Conservation (phyloP, 2,113 vertebrate genomes). For the Campylomormyrus tamandua region DNA sequence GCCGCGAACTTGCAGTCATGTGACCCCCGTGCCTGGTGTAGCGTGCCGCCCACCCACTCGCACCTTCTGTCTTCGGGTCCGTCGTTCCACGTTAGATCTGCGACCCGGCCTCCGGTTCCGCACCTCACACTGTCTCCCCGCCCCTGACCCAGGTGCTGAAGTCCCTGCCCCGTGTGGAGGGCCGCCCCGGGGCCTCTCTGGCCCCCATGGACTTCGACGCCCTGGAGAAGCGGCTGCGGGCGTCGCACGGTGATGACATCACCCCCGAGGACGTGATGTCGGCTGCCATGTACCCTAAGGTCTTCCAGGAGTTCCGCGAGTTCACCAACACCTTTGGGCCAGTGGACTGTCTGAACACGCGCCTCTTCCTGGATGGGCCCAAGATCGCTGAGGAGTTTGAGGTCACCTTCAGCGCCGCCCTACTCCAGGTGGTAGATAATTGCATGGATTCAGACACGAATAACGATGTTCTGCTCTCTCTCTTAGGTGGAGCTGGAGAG, state of each 20-base stretch:
- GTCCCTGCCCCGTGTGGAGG: conserved; percentile 72
- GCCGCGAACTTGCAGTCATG: neutral
- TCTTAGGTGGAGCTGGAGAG: conserved; percentile 83
- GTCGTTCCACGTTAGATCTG: neutral
- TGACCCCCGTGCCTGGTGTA: neutral
- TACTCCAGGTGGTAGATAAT: neutral
- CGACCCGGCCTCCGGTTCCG: neutral
- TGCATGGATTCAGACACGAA: neutral
- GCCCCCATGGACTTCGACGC: conserved; percentile 69
- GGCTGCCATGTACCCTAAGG: conserved; percentile 86
- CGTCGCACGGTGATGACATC: conserved; percentile 68
- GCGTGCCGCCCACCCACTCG: neutral
- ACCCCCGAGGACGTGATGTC: conserved; percentile 83
- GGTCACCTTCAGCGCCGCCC: conserved; percentile 39
- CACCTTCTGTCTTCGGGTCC: neutral
- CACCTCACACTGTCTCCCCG: neutral
- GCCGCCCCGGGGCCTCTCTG: conserved; percentile 79
- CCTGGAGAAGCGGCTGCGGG: conserved; percentile 63
- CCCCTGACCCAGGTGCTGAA: conserved; percentile 72
- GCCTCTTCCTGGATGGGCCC: conserved; percentile 73
- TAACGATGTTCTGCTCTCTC: neutral
- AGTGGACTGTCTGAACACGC: conserved; percentile 68
- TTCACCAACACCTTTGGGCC: conserved; percentile 66
- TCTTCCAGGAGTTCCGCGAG: conserved; percentile 80
- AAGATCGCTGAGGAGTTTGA: conserved; percentile 73